A percentile compares a stretch with the other conserved stretches of the same genome.
Evolutionary conservation across 2,888 invertebrate species (phyloP).

Genomic region (Actias luna): DNA sequence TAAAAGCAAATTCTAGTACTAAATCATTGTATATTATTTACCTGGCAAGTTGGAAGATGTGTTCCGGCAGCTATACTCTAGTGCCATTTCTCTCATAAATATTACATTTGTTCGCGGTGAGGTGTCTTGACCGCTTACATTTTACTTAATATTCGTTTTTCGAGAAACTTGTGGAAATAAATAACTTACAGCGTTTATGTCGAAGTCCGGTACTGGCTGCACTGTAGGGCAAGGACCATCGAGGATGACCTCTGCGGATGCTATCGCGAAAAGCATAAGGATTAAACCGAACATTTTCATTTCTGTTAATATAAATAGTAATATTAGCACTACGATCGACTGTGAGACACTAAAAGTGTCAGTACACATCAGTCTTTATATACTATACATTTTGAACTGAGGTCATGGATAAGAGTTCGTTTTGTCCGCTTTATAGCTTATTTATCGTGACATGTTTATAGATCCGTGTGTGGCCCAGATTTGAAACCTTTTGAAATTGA

Average conservation of each 20-base stretch:
- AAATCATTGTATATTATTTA: too few relatives aligned
- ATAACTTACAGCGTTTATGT: slow-evolving; percentile 25
- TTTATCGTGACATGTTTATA: not conserved
- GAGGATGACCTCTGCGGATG: slow-evolving; percentile 8
- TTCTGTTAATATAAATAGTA: not conserved
- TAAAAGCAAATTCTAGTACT: too few relatives aligned
- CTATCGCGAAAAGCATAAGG: not conserved
- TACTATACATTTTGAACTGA: not conserved
- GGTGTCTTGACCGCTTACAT: too few relatives aligned
- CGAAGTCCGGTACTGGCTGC: slow-evolving; percentile 25
- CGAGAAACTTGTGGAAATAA: not conserved
- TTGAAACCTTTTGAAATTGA: not conserved
- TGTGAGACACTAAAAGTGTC: not conserved
- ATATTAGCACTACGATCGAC: not conserved
- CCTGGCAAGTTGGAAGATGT: too few relatives aligned
- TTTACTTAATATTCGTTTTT: not conserved
- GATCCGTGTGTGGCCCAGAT: not conserved
- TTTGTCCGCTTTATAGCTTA: not conserved
- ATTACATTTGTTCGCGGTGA: too few relatives aligned
- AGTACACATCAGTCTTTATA: not conserved
- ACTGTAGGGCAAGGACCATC: slow-evolving; percentile 27
- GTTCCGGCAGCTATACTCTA: too few relatives aligned
- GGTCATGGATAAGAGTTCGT: slow-evolving; percentile 1
- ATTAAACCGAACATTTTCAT: slow-evolving; percentile 8
- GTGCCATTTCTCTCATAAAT: too few relatives aligned